Evolutionary conservation across 2,888 invertebrate species (phyloP), one percentile per base, ranked within the genome.

Genomic region (Microplitis deprimator): DNA sequence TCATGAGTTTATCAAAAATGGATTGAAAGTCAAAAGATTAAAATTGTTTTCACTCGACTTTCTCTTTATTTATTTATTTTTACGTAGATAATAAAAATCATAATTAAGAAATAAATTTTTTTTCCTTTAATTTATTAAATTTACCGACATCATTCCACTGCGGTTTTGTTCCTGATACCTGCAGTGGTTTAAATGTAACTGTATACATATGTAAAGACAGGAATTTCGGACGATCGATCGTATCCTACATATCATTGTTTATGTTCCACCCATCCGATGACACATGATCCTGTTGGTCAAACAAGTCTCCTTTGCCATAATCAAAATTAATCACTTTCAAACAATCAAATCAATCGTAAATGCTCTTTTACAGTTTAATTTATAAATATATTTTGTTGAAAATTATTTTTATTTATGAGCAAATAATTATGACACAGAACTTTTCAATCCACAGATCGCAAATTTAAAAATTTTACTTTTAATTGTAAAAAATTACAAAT

Each of bases 201-300:
- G 62, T 64, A 29, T 29, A 29, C 13, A 13, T 50, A 13, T 13
- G 50, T 50, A 70, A 13, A 75, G 29, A 76, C 76, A 72, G 81
- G 77, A 81, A 74, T 81, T 81, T 78, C 77, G 78, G 77, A 79
- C 77, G 77, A 79, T 81, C 80, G 79, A 76, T 73, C 77, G 73
- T 76, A 76, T 50, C 77, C 74, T 62, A 77, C 73, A 79, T 79
- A 76, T 74, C 77, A 76, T 71, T 59, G 38, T 50, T 68, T 60
- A 40, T 77, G 70, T 78, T 76, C 77, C 74, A 76, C 77, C 78
- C 79, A 79, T 79, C 73, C 68, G 62, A 40, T 17, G 69, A 71
- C 64, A 69, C 74, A 38, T 61, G 67, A 76, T 67, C 62, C 73
- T 65, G 50, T 38, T 50, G 50, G 50, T 29, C 29, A 76, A 68